A percentile compares a stretch with the other conserved stretches of the same genome.
Conservation (phyloP, 2,888 invertebrate species). For the Mythimna ferrago region DNA sequence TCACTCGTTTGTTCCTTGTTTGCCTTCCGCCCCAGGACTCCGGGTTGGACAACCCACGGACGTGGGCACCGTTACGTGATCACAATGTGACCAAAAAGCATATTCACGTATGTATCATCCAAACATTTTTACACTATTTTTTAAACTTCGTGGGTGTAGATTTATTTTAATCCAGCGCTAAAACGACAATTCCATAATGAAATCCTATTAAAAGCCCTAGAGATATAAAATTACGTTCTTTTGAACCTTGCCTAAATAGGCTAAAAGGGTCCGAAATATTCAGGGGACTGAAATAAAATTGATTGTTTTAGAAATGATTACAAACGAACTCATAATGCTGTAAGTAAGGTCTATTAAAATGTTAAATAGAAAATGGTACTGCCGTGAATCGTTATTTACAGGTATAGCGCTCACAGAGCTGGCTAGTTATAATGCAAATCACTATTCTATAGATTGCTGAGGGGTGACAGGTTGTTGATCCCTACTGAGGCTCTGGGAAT, state of each 20-base stretch:
- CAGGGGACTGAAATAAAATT: slow-evolving; percentile 23
- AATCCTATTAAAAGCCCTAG: slow-evolving; percentile 13
- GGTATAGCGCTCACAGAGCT: slow-evolving; percentile 12
- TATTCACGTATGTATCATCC: neutral
- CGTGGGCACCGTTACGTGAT: too few species aligned
- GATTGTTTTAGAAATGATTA: slow-evolving; percentile 39
- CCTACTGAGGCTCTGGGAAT: slow-evolving; percentile 1
- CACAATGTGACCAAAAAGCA: too few species aligned
- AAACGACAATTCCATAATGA: slow-evolving; percentile 19
- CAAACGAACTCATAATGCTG: slow-evolving; percentile 31
- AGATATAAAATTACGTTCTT: slow-evolving; percentile 23
- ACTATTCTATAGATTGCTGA: slow-evolving; percentile 30
- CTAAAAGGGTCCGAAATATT: slow-evolving; percentile 23
- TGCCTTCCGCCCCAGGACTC: too few species aligned
- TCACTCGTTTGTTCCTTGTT: too few species aligned
- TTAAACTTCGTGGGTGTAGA: neutral
- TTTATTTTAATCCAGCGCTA: slow-evolving; percentile 1
- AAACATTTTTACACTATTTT: slow-evolving; percentile 1
- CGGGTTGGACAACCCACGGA: too few species aligned
- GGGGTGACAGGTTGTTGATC: slow-evolving; percentile 28
- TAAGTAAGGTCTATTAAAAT: slow-evolving; percentile 51
- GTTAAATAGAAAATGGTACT: slow-evolving; percentile 44
- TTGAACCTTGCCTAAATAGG: slow-evolving; percentile 35
- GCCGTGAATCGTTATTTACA: slow-evolving; percentile 35
- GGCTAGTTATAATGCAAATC: slow-evolving; percentile 53